These are phyloP conservation scores for Ceramica pisi DNA, from an alignment of 2,888 invertebrate species.

Conservation along the genomic window DNA sequence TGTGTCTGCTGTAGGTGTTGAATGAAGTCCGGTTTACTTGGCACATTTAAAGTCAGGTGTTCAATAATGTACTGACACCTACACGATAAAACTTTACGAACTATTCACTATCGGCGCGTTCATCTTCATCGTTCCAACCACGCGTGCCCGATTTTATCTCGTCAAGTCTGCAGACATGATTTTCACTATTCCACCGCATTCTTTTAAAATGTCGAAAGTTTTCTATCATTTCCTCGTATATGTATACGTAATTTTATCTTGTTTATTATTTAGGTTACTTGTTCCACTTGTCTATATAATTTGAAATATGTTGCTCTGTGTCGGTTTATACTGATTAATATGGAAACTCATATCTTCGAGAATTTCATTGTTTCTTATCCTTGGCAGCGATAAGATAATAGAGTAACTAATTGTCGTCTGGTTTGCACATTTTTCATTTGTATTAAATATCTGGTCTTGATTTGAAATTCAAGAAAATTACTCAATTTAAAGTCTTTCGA, in stretches of 20 bases:
- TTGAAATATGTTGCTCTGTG: constrained; percentile 37
- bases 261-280: constrained; percentile 47
- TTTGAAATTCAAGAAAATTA: constrained; percentile 40
- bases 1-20: constrained; percentile 48
- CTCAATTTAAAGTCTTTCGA: not conserved
- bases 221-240: constrained; percentile 49
- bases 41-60: constrained; percentile 70
- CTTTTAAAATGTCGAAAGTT: constrained; percentile 55
- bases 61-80: constrained; percentile 66
- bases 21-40: constrained; percentile 44
- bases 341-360: constrained; percentile 71
- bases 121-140: constrained; percentile 70
- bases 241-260: constrained; percentile 52
- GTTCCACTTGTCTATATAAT: constrained; percentile 40
- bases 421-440: constrained; percentile 57
- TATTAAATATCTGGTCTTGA: constrained; percentile 50
- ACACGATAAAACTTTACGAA: constrained; percentile 60
- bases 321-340: constrained; percentile 66
- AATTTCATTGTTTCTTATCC: constrained; percentile 80
- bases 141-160: constrained; percentile 69
- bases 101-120: constrained; percentile 71
- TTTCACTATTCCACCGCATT: constrained; percentile 66
- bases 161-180: constrained; percentile 67
- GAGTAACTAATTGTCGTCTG: constrained; percentile 66
- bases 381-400: constrained; percentile 82